A percentile compares a stretch with the other conserved stretches of the same genome.
Evolutionary conservation across 2,888 invertebrate species (phyloP).

Genomic region (Ormyrus pomaceus): DNA sequence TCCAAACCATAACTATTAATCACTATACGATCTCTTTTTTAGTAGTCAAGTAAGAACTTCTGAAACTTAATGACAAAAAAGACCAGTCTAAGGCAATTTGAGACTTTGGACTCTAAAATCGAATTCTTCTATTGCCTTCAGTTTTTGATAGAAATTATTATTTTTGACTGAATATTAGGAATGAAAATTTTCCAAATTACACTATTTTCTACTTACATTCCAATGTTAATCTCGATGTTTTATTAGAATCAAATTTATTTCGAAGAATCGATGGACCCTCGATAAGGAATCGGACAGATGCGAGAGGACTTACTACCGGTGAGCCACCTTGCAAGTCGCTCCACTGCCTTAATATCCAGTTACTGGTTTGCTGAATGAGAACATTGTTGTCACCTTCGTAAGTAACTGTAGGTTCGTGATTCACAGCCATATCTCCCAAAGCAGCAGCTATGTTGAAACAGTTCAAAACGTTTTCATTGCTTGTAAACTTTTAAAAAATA

Average conservation of each 20-base stretch:
- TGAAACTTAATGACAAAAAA: conserved; percentile 55
- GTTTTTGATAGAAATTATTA: background rate
- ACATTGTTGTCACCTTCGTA: conserved; percentile 98
- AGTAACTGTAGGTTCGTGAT: conserved; percentile 93
- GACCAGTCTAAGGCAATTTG: conserved; percentile 49
- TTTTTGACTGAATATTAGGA: background rate
- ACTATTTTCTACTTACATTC: conserved; percentile 70
- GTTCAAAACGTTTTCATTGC: background rate
- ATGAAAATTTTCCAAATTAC: background rate
- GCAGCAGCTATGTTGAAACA: conserved; percentile 80
- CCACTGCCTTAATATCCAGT: conserved; percentile 88
- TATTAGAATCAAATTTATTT: conserved; percentile 70
- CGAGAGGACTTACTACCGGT: conserved; percentile 81
- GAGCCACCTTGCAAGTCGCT: conserved; percentile 74
- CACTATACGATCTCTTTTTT: conserved; percentile 37
- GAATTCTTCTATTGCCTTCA: conserved; percentile 8
- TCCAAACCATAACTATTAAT: conserved; percentile 55
- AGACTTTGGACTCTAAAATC: conserved; percentile 18
- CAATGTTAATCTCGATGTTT: conserved; percentile 58
- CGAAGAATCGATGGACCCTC: conserved; percentile 76
- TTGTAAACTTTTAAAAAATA: background rate
- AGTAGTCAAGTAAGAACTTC: conserved; percentile 53
- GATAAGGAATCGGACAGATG: conserved; percentile 83
- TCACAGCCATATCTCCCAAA: conserved; percentile 88
- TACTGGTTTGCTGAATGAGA: conserved; percentile 91